These are phyloP conservation scores for Melolontha melolontha DNA, from an alignment of 2,888 invertebrate genomes.

Conservation along the genomic window DNA sequence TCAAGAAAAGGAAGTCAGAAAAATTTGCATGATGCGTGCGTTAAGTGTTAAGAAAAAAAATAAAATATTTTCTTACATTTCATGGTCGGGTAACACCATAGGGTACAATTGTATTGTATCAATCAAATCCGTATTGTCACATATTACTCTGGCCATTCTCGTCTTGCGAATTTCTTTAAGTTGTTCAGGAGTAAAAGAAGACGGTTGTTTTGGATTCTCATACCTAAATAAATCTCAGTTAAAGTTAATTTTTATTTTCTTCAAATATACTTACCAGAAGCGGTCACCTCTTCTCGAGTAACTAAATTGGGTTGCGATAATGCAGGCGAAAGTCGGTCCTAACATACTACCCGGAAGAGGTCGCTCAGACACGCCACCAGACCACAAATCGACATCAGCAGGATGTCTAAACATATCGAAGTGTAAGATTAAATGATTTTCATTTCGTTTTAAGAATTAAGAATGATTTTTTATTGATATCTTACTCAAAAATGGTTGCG, in stretches of 20 bases:
- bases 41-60: no score
- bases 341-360: slow-evolving; percentile 92
- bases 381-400: slow-evolving; percentile 93
- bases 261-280: slow-evolving; percentile 76
- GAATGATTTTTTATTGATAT: slow-evolving; percentile 47
- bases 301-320: slow-evolving; percentile 94
- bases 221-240: slow-evolving; percentile 68
- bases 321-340: slow-evolving; percentile 93
- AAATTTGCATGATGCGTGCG: no score
- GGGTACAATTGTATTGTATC: slow-evolving; percentile 92
- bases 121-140: slow-evolving; percentile 93
- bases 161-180: slow-evolving; percentile 85
- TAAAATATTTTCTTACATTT: no score
- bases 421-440: slow-evolving; percentile 1
- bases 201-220: slow-evolving; percentile 91
- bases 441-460: slow-evolving; percentile 14
- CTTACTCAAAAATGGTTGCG: slow-evolving; percentile 84
- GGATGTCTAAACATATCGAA: slow-evolving; percentile 74
- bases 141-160: slow-evolving; percentile 84
- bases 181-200: slow-evolving; percentile 90
- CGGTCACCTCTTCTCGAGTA: slow-evolving; percentile 90
- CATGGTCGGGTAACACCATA: slow-evolving; percentile 92
- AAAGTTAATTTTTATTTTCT: slow-evolving; percentile 2
- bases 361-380: slow-evolving; percentile 92
- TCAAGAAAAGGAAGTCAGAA: no score